Base-by-base conservation (phyloP, 2,113 vertebrate genomes). In the Genyomyrus donnyi region DNA sequence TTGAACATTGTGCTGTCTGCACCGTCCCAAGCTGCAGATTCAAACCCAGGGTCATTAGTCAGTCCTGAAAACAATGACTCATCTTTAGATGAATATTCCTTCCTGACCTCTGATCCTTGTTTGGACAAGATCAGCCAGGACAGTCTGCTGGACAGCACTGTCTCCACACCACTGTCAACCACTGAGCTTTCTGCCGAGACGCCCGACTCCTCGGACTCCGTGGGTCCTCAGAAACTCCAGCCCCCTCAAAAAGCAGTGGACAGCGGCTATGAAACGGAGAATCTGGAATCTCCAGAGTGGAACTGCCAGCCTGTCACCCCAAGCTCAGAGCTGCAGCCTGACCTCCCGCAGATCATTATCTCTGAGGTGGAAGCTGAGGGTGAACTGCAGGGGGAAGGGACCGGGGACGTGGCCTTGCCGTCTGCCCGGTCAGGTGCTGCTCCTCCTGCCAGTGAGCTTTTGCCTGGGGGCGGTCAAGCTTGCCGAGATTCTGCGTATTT, bases 401-500 rank as follows among this genome's bases (percentile, higher is more conserved):
- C 24, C 15, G 3, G 5, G 13, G 93, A 92, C 42, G 90, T 0
- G 42, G 91, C 8, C 3, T 3, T 24, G 42, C 42, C 6, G 8
- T 10, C 80, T 1, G 21, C 90, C 46, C 92, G 87, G 42, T 90
- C 92, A 17, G 94, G 91, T 21, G 56, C 74, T 3, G 74, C 8
- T 24, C 88, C 35, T 42, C 91, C 93, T 35, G 92, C 90, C 2
- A 92, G 95, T 0, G 95, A 97, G 90, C 93, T 92, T 0, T 88
- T 93, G 13, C 87, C 94, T 1, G 91, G 94, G 19, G 95, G 95
- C 87, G 95, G 89, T 89, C 96, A 96, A 49, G 94, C 95, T 92
- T 98, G 99, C 7, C 94, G 98, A 91, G 98, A 99, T 94, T 99
- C 98, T 0, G 98, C 98, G 0, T 99, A 99, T 93, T 99, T 99